Base-by-base conservation (phyloP, 2,888 invertebrate species). In the Phalangium opilio region DNA sequence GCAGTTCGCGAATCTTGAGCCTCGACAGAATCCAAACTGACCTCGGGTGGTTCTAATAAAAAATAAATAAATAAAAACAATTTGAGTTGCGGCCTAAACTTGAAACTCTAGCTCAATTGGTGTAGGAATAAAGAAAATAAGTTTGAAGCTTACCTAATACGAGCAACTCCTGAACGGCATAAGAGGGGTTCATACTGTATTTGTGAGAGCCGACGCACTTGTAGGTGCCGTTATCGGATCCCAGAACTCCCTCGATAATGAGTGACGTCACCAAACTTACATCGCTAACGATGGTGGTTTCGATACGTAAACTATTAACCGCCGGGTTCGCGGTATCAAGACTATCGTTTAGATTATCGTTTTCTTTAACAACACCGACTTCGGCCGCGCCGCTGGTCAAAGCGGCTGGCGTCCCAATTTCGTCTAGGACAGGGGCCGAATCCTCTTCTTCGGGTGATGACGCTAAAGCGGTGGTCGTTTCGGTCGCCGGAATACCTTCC, bases 1-100 rank as follows among this genome's bases (percentile, higher is more conserved):
- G 53, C 55, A 3, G 55, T 55, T n/a, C 55, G 47, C 19, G 53
- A 48, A 40, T 55, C 55, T 8, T 52, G 43, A 5, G 55, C 49
- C 21, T 51, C 49, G 27, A 55, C 53, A 17, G 51, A 51, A 33
- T 50, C 50, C 39, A 55, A 50, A 11, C 50, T 46, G 14, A 54
- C 50, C 43, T 54, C 54, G 38, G 54, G 52, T 10, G 52, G 54
- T 41, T 54, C 54, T 54, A 44, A 2, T 32, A 39, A n/a, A 41
- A 21, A 41, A 39, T 19, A 41, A 17, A 12, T 41, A 18, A 34
- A n/a, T n/a, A n/a, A n/a, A n/a, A n/a, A n/a, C n/a, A n/a, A n/a
- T n/a, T n/a, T n/a, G n/a, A n/a, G n/a, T n/a, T n/a, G n/a, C n/a
- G n/a, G n/a, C n/a, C n/a, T n/a, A n/a, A n/a, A n/a, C n/a, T n/a